Conservation (phyloP, 2,888 invertebrate species). For the Globia sparganii region DNA sequence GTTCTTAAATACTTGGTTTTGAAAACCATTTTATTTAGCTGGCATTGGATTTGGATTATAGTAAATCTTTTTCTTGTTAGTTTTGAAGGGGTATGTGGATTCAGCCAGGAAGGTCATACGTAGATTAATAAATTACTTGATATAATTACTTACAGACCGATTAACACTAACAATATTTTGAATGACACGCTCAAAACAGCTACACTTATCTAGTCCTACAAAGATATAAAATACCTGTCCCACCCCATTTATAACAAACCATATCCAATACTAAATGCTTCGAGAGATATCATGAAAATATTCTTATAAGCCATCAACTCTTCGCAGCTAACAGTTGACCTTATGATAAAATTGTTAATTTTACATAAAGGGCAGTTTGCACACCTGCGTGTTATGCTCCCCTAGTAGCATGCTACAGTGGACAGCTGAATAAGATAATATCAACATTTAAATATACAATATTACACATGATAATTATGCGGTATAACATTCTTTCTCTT, state of each 20-base stretch:
- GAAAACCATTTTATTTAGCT: background rate
- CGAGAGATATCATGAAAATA: background rate
- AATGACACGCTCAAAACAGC: background rate
- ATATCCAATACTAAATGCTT: background rate
- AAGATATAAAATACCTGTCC: background rate
- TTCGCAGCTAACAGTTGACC: background rate
- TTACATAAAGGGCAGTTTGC: conserved; percentile 29
- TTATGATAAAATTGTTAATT: conserved; percentile 13
- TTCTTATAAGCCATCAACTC: background rate
- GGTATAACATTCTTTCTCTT: background rate
- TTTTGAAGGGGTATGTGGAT: background rate
- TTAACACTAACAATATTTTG: background rate
- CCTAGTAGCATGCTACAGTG: conserved; percentile 25
- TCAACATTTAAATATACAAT: conserved; percentile 21
- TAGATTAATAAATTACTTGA: background rate
- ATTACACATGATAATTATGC: background rate
- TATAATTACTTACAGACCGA: background rate
- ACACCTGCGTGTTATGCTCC: conserved; percentile 48
- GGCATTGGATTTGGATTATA: background rate
- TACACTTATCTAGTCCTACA: background rate
- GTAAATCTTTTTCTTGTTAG: background rate
- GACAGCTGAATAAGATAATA: conserved; percentile 44
- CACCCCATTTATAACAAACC: background rate
- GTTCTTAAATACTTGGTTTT: background rate
- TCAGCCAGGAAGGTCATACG: background rate